Evolutionary conservation across 2,113 vertebrate species (phyloP), one percentile per base, ranked within the genome.

Genomic region (Chunga burmeisteri): DNA sequence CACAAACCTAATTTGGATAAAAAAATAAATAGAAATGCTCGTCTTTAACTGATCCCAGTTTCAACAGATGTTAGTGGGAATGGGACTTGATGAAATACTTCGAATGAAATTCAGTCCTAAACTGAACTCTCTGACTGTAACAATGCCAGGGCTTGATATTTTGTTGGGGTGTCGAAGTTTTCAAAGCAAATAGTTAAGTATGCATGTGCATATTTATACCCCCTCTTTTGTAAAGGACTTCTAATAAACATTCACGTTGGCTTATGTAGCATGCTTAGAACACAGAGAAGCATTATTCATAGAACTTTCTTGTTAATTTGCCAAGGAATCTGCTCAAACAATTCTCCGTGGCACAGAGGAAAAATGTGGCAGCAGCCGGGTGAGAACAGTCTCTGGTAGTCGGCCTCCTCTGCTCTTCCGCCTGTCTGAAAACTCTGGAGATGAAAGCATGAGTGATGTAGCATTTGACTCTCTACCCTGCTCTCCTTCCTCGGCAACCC

Each of bases 321-420:
- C 75, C 88, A 95, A 99, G 99, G 98, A 99, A 77, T 99, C 98
- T 4, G 99, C 99, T 13, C 94, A 99, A 88, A 99, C 99, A 4
- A 98, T 99, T 70, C 96, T 99, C 42, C 98, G 99, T 49, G 99
- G 99, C 36, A 99, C 98, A 4, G 99, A 99, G 98, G 99, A 99
- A 77, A 98, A 95, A 7, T 99, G 99, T n/a, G 99, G 99, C 42
- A 99, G 99, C 49, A 98, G 98, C 50, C 98, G 99, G 1, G 98
- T 99, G 15, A 98, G 99, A 14, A 99, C 99, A 2, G 44, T 98
- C 17, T 99, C 99, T 1, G 96, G 98, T 4, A 98, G 98, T 56
- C 98, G 99, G 0, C 99, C 99, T 4, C 99, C 98, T 2, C 97
- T 99, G 77, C 97, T 99, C 11, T 98, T 95, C 78, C 99, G 98